These are phyloP conservation scores for Polydrusus cervinus DNA, from an alignment of 2,888 invertebrate species.

Conservation along the genomic window DNA sequence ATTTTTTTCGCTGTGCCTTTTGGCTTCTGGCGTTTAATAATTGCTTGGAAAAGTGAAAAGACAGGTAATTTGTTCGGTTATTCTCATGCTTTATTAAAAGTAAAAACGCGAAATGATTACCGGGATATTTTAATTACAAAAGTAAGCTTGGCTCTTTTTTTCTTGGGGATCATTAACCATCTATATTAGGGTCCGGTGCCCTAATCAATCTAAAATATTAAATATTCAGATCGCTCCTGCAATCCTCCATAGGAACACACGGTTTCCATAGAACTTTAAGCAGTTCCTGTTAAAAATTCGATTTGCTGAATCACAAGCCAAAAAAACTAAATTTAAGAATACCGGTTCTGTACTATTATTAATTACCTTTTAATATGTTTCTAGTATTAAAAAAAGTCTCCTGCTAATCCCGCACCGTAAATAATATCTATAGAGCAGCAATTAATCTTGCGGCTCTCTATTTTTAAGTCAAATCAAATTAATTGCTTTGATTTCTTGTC, in stretches of 20 bases:
- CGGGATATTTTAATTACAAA: constrained; percentile 47
- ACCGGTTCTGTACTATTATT: background rate
- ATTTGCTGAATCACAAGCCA: background rate
- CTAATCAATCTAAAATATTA: no score
- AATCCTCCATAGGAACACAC: no score
- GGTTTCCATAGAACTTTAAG: no score
- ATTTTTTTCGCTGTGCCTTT: constrained; percentile 48
- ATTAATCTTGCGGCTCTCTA: constrained; percentile 30
- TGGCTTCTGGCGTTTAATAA: constrained; percentile 55
- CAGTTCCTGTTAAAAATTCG: background rate
- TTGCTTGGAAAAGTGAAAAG: constrained; percentile 56
- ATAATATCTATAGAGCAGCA: constrained; percentile 9
- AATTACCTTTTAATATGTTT: constrained; percentile 9
- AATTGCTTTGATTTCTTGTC: constrained; percentile 28
- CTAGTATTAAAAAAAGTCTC: constrained; percentile 10
- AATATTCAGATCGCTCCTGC: no score
- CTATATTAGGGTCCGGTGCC: no score
- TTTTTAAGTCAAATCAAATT: constrained; percentile 29
- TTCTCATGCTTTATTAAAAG: constrained; percentile 40
- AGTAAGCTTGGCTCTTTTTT: constrained; percentile 13
- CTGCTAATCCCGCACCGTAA: background rate
- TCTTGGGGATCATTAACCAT: background rate
- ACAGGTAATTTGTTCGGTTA: constrained; percentile 53
- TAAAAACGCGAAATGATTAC: constrained; percentile 45
- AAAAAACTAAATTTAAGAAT: background rate